phyloP scores from a whole-genome alignment of 2,888 invertebrate species.

The Lasioglossum figueresi region DNA sequence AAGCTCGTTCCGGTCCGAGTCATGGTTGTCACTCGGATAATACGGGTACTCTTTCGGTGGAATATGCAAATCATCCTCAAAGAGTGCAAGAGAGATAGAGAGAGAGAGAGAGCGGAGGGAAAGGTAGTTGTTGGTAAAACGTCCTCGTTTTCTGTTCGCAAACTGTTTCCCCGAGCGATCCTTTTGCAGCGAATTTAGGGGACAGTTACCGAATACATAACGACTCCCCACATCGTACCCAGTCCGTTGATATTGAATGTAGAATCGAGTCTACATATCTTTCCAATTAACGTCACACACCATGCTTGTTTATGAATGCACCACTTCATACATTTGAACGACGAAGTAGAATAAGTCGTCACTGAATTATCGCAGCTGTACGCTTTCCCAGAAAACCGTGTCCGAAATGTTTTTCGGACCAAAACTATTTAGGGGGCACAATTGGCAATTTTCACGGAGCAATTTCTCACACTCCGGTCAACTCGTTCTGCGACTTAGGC shows the following conservation, averaged over 20 bases:
- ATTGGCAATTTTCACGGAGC: neutral
- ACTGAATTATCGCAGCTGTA: too few relatives aligned
- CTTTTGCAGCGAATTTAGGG: neutral
- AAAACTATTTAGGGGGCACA: neutral
- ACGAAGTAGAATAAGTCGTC: neutral
- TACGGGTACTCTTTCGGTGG: neutral
- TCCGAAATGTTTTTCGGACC: neutral
- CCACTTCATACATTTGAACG: neutral
- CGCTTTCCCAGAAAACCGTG: neutral
- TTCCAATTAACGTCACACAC: neutral
- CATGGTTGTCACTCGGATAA: neutral
- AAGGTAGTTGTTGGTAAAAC: neutral
- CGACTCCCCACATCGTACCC: neutral
- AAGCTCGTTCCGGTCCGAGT: constrained; percentile 2
- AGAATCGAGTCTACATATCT: neutral
- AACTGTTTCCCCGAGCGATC: neutral
- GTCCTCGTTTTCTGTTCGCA: neutral
- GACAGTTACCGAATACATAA: neutral
- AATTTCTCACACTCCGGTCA: neutral
- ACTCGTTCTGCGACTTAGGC: neutral
- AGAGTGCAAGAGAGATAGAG: neutral
- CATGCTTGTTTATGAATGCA: neutral
- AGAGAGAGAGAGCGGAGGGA: neutral
- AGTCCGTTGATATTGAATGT: neutral
- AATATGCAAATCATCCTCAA: constrained; percentile 3